Evolutionary conservation across 2,113 vertebrate species (phyloP).

Genomic region (Thamnophis sirtalis): DNA sequence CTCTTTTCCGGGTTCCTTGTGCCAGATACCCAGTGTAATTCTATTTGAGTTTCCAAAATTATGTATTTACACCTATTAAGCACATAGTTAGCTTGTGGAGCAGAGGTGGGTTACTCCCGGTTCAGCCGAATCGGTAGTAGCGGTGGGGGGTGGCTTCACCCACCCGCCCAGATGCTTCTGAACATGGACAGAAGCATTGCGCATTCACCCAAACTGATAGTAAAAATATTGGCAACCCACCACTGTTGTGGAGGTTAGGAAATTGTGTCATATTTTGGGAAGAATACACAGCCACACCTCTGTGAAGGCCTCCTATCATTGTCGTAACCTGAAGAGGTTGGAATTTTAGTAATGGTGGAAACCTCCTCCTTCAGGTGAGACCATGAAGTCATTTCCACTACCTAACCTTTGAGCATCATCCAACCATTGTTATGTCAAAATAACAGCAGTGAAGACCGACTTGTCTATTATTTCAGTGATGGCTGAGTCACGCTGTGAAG

Average conservation of each 20-base stretch:
- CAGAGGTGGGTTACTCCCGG: no score
- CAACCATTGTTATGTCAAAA: neutral
- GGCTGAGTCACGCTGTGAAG: neutral
- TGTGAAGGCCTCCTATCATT: no score
- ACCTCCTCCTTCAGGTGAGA: neutral
- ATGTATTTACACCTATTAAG: neutral
- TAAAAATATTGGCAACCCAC: no score
- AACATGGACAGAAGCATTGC: no score
- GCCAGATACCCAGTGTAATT: neutral
- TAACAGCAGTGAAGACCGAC: neutral
- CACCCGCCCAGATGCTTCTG: no score
- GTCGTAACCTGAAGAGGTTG: neutral
- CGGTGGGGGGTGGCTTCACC: no score
- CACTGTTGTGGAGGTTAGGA: neutral
- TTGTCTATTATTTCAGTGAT: neutral
- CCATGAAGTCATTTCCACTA: neutral
- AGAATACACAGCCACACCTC: neutral
- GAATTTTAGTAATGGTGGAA: neutral
- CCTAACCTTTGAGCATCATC: neutral
- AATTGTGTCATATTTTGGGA: neutral
- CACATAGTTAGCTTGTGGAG: neutral
- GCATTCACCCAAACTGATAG: no score
- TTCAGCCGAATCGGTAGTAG: no score
- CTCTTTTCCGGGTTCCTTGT: no score
- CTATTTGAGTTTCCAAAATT: neutral